Percentiles rank a stretch among this genome's conserved stretches.
These are phyloP conservation scores for Philopotamus ludificatus DNA, from an alignment of 1,140 invertebrate species.

Conservation along the genomic window DNA sequence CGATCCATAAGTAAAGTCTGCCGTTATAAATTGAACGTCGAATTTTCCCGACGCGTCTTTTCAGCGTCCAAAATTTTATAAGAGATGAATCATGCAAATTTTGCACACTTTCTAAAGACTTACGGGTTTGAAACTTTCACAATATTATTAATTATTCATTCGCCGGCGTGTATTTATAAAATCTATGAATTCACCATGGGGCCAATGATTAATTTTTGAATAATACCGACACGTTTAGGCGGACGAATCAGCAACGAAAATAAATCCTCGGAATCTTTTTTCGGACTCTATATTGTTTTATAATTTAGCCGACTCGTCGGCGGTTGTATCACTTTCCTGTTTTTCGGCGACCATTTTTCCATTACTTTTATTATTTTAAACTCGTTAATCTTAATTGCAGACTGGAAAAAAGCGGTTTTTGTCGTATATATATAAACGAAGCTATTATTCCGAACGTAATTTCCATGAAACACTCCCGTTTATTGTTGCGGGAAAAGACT, in stretches of 20 bases:
- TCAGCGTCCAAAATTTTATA: neutral
- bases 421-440: constrained; percentile 25
- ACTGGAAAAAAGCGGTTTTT: constrained; percentile 10
- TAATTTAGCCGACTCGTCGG: too few relatives aligned
- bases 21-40: neutral
- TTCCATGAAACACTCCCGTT: constrained; percentile 27
- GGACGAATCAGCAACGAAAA: too few relatives aligned
- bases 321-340: too few relatives aligned
- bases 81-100: neutral
- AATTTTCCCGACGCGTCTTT: neutral
- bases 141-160: constrained; percentile 11
- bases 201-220: too few relatives aligned
- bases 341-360: too few relatives aligned
- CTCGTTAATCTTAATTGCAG: constrained; percentile 26
- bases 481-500: constrained; percentile 26
- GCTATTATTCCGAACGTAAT: constrained; percentile 19
- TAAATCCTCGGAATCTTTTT: too few relatives aligned
- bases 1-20: too few relatives aligned
- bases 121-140: neutral
- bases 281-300: too few relatives aligned
- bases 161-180: neutral
- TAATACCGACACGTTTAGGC: too few relatives aligned
- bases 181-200: neutral
- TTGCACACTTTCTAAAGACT: neutral
- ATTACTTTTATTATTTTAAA: neutral